Evolutionary conservation across 2,888 invertebrate genomes (phyloP), one percentile per base, ranked within the genome.

Genomic region (Plemyria rubiginata): DNA sequence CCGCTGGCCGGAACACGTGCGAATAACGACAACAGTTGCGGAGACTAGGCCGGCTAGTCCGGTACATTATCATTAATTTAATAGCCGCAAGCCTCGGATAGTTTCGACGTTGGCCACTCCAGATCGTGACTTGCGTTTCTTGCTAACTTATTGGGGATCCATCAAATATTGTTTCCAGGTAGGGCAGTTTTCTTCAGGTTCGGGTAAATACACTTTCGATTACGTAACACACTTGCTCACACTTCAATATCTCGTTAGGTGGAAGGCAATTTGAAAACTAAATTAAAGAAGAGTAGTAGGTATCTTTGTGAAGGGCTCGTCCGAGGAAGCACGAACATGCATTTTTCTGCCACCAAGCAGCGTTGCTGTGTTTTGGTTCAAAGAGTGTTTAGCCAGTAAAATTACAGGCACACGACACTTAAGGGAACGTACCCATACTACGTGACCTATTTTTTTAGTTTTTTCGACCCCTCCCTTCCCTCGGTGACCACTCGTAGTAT

Each of bases 11-110:
- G 71, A 73, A 76, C 88, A 86, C 86, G 87, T 88, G 87, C 87
- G 79, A 85, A 80, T 86, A 87, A 88, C 81, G 85, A 78, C 81
- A 79, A 78, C 82, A 85, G 81, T 84, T 60, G 66, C 64, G 54
- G 61, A 32, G 57, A 66, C 41, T 54, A 61, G 63, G 62, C 65
- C 53, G 49, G 54, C 65, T 54, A 66, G 53, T 77, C 77, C 71
- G 73, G 76, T 81, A 78, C 82, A 83, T 86, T 85, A 85, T 84
- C 87, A 86, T 87, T 86, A 87, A 85, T 85, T 86, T 86, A 83
- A 86, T 82, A 81, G 83, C 73, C 71, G 67, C 73, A 64, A 76
- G 71, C 73, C 70, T 65, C 60, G 70, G 76, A 72, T 74, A 77
- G 77, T 75, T 76, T 66, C 67, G 62, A 67, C 60, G 66, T 67